A percentile compares a stretch with the other conserved stretches of the same genome.
phyloP scores from a whole-genome alignment of 2,797 vertebrate species.

The Semotilus atromaculatus region DNA sequence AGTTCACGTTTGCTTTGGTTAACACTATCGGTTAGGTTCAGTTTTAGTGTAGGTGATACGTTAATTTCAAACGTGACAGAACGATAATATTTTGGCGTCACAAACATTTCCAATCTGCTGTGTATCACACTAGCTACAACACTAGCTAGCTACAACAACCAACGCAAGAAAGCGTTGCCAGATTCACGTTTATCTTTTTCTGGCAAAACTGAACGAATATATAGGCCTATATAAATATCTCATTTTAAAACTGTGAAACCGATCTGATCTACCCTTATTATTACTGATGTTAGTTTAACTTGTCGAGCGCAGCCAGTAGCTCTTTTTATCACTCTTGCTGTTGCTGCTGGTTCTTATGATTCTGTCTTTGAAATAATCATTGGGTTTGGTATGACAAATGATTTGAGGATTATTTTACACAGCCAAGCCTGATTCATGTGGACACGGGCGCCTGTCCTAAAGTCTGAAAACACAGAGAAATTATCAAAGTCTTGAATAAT shows the following conservation, averaged over 20 bases:
- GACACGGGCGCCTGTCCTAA: constrained; percentile 34
- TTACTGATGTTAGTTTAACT: background rate
- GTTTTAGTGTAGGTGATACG: background rate
- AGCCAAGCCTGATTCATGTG: constrained; percentile 35
- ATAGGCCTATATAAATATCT: too few species aligned
- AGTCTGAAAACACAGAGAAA: constrained; percentile 42
- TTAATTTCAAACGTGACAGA: background rate
- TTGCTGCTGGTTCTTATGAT: background rate
- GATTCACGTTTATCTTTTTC: background rate
- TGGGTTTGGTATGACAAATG: constrained; percentile 12
- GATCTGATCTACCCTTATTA: background rate
- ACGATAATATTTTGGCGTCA: background rate
- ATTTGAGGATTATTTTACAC: constrained; percentile 39
- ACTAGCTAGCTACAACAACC: background rate
- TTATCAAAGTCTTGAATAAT: constrained; percentile 49
- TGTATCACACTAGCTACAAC: too few species aligned
- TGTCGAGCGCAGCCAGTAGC: background rate
- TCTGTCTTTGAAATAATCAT: constrained; percentile 35
- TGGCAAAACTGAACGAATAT: too few species aligned
- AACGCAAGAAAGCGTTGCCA: background rate
- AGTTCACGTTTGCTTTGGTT: background rate
- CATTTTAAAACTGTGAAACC: too few species aligned
- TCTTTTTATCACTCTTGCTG: background rate
- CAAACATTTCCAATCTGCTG: background rate
- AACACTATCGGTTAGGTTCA: background rate